These are phyloP conservation scores for Lamprotornis superbus DNA, from an alignment of 2,113 vertebrate species.

Conservation along the genomic window DNA sequence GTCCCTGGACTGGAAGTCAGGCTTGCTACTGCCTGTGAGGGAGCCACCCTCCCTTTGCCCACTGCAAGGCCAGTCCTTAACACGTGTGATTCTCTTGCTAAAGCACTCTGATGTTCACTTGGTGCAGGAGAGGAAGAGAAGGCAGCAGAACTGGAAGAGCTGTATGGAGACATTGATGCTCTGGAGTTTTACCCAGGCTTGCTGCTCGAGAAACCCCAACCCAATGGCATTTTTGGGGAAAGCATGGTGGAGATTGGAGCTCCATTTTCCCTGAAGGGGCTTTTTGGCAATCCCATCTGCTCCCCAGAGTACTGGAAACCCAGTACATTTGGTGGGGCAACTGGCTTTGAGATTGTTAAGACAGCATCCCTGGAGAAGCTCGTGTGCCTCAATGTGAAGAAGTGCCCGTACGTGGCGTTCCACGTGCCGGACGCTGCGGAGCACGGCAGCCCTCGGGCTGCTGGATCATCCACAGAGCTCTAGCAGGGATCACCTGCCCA, in stretches of 20 bases:
- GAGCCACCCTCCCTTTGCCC: accelerated
- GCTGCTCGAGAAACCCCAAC: slow-evolving; percentile 83
- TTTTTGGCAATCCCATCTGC: slow-evolving; percentile 94
- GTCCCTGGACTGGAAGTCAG: neutral
- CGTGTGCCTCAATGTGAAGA: slow-evolving; percentile 88
- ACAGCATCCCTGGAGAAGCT: slow-evolving; percentile 83
- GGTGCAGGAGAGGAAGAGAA: slow-evolving; percentile 81
- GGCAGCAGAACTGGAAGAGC: slow-evolving; percentile 80
- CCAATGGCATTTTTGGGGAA: slow-evolving; percentile 86
- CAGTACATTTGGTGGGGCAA: slow-evolving; percentile 90
- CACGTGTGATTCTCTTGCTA: neutral
- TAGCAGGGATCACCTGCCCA: slow-evolving; percentile 1
- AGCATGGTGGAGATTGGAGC: slow-evolving; percentile 97
- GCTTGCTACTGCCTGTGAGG: neutral
- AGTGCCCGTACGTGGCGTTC: slow-evolving; percentile 88
- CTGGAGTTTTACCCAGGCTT: slow-evolving; percentile 89
- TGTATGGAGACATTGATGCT: slow-evolving; percentile 92
- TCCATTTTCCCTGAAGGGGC: slow-evolving; percentile 94
- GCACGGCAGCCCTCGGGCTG: neutral
- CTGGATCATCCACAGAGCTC: slow-evolving; percentile 62
- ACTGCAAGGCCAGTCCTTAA: neutral
- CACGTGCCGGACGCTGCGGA: slow-evolving; percentile 52
- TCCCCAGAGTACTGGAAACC: slow-evolving; percentile 96
- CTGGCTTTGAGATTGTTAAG: slow-evolving; percentile 87
- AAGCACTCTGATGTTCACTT: neutral